Percentiles rank a stretch among this genome's conserved stretches.
Evolutionary conservation across 2,797 vertebrate species (phyloP).

Genomic region (Sternarchorhynchus goeldii): DNA sequence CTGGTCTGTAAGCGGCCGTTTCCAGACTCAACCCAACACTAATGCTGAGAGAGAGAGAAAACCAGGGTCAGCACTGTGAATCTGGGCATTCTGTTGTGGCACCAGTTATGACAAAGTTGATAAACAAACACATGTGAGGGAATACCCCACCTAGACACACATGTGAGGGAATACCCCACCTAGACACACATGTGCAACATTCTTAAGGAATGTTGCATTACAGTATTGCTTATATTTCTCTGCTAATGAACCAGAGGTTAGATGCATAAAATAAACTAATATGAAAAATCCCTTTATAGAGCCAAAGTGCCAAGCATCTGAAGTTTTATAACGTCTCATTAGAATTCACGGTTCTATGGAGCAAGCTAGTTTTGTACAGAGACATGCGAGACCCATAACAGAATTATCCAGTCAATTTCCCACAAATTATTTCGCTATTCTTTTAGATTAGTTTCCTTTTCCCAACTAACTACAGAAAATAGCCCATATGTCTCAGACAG

Average conservation of each 20-base stretch:
- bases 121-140: not conserved
- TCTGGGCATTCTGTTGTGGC: not conserved
- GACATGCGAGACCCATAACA: not conserved
- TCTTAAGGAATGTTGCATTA: not conserved
- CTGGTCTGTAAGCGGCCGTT: not conserved
- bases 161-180: not conserved
- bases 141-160: not conserved
- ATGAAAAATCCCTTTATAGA: not conserved
- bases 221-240: not conserved
- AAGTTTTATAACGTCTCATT: not conserved
- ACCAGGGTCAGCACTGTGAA: not conserved
- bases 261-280: not conserved
- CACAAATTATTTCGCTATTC: not conserved
- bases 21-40: not conserved
- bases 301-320: not conserved
- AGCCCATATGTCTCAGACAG: not conserved
- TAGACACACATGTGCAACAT: not conserved
- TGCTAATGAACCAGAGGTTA: not conserved
- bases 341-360: too few species aligned
- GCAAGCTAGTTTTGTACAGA: not conserved
- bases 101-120: not conserved
- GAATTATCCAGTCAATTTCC: not conserved
- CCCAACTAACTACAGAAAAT: not conserved
- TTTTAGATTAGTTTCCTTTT: not conserved
- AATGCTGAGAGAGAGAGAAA: not conserved